Evolutionary conservation across 2,888 invertebrate species (phyloP).

Genomic region (Acronicta alni): DNA sequence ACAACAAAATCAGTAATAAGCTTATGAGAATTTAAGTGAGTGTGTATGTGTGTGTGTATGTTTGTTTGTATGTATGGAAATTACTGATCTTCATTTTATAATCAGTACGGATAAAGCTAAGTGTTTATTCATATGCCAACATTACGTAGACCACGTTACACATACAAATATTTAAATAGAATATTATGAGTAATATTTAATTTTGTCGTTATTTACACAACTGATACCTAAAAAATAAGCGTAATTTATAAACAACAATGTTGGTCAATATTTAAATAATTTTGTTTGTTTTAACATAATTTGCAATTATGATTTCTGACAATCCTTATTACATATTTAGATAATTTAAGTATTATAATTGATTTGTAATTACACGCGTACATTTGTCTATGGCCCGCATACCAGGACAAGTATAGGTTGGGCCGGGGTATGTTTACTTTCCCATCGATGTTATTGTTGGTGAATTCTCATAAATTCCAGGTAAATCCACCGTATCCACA

Average conservation of each 20-base stretch:
- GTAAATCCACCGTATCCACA: constrained; percentile 71
- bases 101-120: not conserved
- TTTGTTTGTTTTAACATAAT: constrained; percentile 2
- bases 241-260: constrained; percentile 14
- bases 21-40: too few species aligned
- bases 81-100: not conserved
- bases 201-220: constrained; percentile 24
- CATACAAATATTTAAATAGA: constrained; percentile 4
- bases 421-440: constrained; percentile 73
- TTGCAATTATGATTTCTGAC: constrained; percentile 4
- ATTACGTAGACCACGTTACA: constrained; percentile 4
- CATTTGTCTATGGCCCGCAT: constrained; percentile 54
- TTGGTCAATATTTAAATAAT: constrained; percentile 3
- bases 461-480: constrained; percentile 78
- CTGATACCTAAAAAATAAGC: constrained; percentile 7
- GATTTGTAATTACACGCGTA: constrained; percentile 66
- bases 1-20: too few species aligned
- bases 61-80: not conserved
- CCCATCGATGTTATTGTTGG: constrained; percentile 80
- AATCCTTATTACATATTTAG: constrained; percentile 17
- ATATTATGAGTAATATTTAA: constrained; percentile 10
- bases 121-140: not conserved
- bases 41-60: too few species aligned
- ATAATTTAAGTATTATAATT: constrained; percentile 62
- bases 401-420: constrained; percentile 20